These are phyloP conservation scores for Colletes collaris DNA, from an alignment of 2,888 invertebrate genomes.

Conservation along the genomic window DNA sequence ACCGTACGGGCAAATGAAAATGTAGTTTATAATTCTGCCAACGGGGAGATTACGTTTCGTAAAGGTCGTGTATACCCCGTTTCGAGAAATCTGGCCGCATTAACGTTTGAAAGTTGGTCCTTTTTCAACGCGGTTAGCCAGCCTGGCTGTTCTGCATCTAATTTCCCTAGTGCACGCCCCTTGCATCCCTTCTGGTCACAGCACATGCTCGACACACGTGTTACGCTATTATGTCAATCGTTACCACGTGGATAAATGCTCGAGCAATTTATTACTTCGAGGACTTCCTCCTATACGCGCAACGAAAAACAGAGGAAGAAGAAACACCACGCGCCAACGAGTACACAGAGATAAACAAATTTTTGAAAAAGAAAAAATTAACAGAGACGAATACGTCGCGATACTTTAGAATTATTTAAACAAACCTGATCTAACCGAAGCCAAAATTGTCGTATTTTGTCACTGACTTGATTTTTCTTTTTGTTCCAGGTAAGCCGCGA, in stretches of 20 bases:
- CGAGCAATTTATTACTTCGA: conserved; percentile 39
- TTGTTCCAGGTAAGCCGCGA: no score
- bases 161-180: conserved; percentile 29
- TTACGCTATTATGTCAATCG: conserved; percentile 76
- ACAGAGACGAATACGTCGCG: no score
- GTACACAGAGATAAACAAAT: no score
- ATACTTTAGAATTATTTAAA: no score
- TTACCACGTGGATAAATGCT: conserved; percentile 71
- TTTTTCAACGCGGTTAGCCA: conserved; percentile 29
- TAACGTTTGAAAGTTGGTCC: conserved; percentile 10
- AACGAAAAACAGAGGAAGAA: conserved; percentile 9
- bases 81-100: conserved; percentile 8
- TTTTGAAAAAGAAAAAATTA: no score
- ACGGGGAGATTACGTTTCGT: not conserved
- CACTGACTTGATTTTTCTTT: no score
- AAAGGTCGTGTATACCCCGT: not conserved
- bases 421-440: no score
- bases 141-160: conserved; percentile 32
- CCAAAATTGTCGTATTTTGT: no score
- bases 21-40: not conserved
- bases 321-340: not conserved
- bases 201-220: conserved; percentile 73
- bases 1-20: no score
- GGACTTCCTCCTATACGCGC: conserved; percentile 12
- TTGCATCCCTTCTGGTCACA: conserved; percentile 27